phyloP scores from a whole-genome alignment of 2,888 invertebrate genomes.

The Tryphoninae sp. region DNA sequence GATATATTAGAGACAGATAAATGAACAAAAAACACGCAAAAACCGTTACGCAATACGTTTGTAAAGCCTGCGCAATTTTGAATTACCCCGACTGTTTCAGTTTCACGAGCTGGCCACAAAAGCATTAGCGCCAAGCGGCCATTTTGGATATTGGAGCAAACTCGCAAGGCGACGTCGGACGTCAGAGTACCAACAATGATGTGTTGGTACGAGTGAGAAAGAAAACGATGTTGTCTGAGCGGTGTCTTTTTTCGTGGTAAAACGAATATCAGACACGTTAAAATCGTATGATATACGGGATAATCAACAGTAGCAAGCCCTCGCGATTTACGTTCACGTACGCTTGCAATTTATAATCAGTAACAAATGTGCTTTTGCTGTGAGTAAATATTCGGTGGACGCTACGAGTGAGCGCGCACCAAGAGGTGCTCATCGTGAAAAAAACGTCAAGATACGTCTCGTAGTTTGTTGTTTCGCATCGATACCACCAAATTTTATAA shows the following conservation, averaged over 20 bases:
- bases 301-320: not conserved
- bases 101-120: not conserved
- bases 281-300: not conserved
- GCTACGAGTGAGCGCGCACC: not conserved
- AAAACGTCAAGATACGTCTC: not conserved
- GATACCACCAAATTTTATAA: not conserved
- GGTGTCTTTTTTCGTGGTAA: constrained; percentile 1
- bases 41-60: not conserved
- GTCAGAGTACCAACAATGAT: too few species aligned
- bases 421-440: not conserved
- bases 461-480: not conserved
- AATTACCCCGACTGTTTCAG: not conserved
- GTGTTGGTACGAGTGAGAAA: not conserved
- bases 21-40: not conserved
- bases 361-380: not conserved
- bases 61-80: not conserved
- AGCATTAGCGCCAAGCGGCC: constrained; percentile 10
- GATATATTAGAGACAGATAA: not conserved
- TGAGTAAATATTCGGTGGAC: not conserved
- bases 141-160: constrained; percentile 3
- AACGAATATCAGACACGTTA: not conserved
- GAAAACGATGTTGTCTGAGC: not conserved
- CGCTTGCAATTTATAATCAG: not conserved
- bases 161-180: not conserved
- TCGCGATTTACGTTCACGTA: not conserved